Percentiles rank a stretch among this genome's conserved stretches.
phyloP scores from a whole-genome alignment of 2,888 invertebrate genomes.

The Apodemia duryi region DNA sequence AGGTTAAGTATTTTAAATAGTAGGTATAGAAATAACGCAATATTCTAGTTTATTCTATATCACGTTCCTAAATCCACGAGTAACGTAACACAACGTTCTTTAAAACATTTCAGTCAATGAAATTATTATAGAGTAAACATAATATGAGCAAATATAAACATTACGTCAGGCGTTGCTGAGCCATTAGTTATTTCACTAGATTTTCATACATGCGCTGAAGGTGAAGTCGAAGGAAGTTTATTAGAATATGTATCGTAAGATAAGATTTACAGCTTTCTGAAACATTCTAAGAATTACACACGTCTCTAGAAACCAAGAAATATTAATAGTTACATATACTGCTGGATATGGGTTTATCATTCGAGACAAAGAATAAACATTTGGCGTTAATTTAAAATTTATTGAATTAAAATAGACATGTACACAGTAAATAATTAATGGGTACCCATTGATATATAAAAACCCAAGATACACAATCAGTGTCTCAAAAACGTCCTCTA shows the following conservation, averaged over 20 bases:
- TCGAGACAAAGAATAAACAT: no score
- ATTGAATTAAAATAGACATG: no score
- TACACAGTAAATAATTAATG: no score
- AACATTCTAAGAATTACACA: slow-evolving; percentile 65
- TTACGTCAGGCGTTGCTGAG: slow-evolving; percentile 63
- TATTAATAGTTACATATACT: slow-evolving; percentile 5
- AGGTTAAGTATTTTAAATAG: not conserved
- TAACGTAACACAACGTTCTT: slow-evolving; percentile 18
- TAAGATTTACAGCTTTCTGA: slow-evolving; percentile 67
- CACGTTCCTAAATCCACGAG: slow-evolving; percentile 14
- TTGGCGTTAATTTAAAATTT: no score
- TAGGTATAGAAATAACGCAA: not conserved
- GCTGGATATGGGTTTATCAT: not conserved
- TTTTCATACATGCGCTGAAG: slow-evolving; percentile 52
- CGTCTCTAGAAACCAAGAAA: slow-evolving; percentile 36
- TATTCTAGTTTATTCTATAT: slow-evolving; percentile 23
- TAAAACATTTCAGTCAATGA: slow-evolving; percentile 64
- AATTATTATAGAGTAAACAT: slow-evolving; percentile 69
- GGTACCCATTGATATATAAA: no score
- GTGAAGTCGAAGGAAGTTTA: slow-evolving; percentile 69
- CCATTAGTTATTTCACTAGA: slow-evolving; percentile 55
- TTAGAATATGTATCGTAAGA: slow-evolving; percentile 56
- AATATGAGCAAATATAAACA: slow-evolving; percentile 64
- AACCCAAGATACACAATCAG: no score
- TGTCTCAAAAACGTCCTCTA: no score